Conservation (phyloP, 53 echinoderm and acorn worm genomes). For the Crossaster papposus region DNA sequence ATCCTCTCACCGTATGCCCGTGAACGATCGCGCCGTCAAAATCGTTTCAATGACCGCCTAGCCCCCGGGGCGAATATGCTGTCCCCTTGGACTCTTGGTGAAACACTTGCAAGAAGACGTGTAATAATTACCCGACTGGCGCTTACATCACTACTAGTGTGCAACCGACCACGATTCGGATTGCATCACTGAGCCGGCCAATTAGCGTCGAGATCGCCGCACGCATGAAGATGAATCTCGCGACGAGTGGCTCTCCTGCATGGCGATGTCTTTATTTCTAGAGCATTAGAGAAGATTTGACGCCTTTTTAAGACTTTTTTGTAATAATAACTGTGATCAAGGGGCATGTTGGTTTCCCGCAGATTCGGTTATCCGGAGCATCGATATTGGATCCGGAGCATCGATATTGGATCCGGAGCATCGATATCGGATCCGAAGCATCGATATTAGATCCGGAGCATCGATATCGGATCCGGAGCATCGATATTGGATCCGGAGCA, state of each 20-base stretch:
- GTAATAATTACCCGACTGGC: conserved; percentile 15
- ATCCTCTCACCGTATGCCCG: conserved; percentile 57
- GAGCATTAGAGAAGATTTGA: background rate
- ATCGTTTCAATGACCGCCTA: conserved; percentile 54
- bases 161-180: conserved; percentile 29
- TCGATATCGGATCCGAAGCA: no score
- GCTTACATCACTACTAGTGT: conserved; percentile 30
- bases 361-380: no score
- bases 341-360: no score
- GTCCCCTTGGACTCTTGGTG: conserved; percentile 21
- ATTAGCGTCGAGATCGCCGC: conserved; percentile 37
- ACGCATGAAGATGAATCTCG: background rate
- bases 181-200: conserved; percentile 35
- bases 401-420: no score
- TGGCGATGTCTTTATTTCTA: background rate
- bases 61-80: conserved; percentile 26
- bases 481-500: no score
- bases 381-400: no score
- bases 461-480: no score
- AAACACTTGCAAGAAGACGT: conserved; percentile 41
- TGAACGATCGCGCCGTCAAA: conserved; percentile 61
- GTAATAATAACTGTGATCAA: no score
- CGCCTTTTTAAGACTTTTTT: background rate
- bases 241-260: background rate
- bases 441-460: no score